Base-by-base conservation (phyloP, 2,888 invertebrate genomes). In the Caenorhabditis sp. region DNA sequence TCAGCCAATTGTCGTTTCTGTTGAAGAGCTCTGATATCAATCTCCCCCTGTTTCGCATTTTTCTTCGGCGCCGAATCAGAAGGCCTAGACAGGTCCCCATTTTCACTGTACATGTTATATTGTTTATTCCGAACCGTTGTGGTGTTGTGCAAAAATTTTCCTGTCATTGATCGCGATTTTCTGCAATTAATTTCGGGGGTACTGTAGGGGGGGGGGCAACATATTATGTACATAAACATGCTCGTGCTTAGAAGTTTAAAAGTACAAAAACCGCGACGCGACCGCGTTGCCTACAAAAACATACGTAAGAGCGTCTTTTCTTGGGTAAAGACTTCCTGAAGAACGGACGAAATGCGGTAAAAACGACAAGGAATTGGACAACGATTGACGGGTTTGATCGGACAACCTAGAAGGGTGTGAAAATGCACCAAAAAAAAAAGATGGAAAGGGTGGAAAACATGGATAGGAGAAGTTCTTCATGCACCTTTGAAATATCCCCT, bases 1-100 rank as follows among this genome's bases (percentile, higher is more conserved):
- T 99, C 99, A 0, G 99, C 99, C 88, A 99, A 96, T 87, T 99
- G 97, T 62, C 96, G 90, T 89, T 99, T 99, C 53, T 99, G 97
- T 83, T 92, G 99, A 79, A 99, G 90, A 81, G 97, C 91, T 58
- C 85, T 56, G 10, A 87, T 84, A 73, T 87, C 79, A 84, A 88
- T 77, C 84, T 88, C 75, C 85, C 87, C 70, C 81, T 85, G 67
- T 57, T 83, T 83, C 14, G 80, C 67, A 59, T 84, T 68, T 49
- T 83, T 78, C 80, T 79, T 82, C 23, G 77, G 82, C 38, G 78
- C 85, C 25, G 77, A 83, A 70, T 78, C 83, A 57, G 70, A 69
- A 14, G 85, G 79, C 2, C 83, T 63, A 14, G 77, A 76, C 80
- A 95, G 93, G 88, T 97, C 97, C 0, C 97, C 97, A 88, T 97